Base-by-base conservation (phyloP, 1,140 invertebrate species). In the Zaprionus gabonicus region DNA sequence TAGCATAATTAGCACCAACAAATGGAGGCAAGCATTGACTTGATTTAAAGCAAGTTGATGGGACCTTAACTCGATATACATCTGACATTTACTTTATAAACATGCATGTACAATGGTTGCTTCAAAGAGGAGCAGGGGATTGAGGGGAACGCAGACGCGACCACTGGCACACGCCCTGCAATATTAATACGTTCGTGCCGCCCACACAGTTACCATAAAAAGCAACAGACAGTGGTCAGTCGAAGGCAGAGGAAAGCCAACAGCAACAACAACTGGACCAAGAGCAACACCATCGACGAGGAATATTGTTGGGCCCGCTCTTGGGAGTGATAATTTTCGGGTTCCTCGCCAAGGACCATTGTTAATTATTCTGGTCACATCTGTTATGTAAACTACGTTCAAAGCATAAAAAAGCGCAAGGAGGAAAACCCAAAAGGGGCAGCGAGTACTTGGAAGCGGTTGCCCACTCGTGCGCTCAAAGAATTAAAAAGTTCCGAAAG, bases 331-430 rank as follows among this genome's bases (percentile, higher is more conserved):
- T 66, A 68, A 72, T 68, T 78, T 75, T 82, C 67, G 79, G 82
- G 82, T 82, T 76, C 75, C 57, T 57, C 72, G 71, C 27, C 57
- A 63, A 44, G 60, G 60, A 69, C 53, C 80, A 80, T 79, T 85
- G 82, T 85, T 85, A 85, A 85, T 85, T 85, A 85, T 85, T 82
- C 82, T 85, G 82, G 82, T 85, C 82, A 85, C 82, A 85, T 86
- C 82, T 85, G 82, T 76, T 82, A 86, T 86, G 82, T 86, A 85
- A 85, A 86, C 82, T 86, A 81, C 65, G 80, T 78, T 63, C 70
- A 57, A 57, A 55, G 67, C 75, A 75, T 78, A 81, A 85, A 85
- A 80, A 78, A 67, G 64, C 49, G 36, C 60, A 38, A 78, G 56
- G 25, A 55, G 41, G 66, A 34, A 12, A 76, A 62, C 63, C 74